Evolutionary conservation across 2,888 invertebrate genomes (phyloP).

Genomic region (Trichacis sp.): DNA sequence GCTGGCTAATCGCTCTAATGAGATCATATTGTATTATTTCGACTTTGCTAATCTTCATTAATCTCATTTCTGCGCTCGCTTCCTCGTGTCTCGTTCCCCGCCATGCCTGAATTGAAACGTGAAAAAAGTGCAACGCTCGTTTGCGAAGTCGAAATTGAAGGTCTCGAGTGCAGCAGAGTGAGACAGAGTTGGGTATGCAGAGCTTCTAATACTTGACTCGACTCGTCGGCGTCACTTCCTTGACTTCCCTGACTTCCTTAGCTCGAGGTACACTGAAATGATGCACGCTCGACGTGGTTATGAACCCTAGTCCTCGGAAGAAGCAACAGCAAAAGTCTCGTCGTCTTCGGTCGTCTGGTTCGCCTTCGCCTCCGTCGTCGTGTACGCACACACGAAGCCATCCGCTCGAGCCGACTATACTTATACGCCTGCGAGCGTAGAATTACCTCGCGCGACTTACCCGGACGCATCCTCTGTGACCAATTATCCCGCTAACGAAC

Average conservation of each 20-base stretch:
- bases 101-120: too few relatives aligned
- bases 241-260: slow-evolving; percentile 2
- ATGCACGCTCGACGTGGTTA: slow-evolving; percentile 15
- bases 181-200: slow-evolving; percentile 2
- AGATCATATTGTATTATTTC: slow-evolving; percentile 68
- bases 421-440: slow-evolving; percentile 58
- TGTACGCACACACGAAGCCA: slow-evolving; percentile 17
- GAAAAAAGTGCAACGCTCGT: slow-evolving; percentile 11
- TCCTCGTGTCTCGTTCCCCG: too few relatives aligned
- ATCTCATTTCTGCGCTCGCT: slow-evolving; percentile 62
- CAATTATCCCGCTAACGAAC: slow-evolving; percentile 68
- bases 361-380: too few relatives aligned
- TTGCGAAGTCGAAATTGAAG: slow-evolving; percentile 28
- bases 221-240: slow-evolving; percentile 25
- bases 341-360: too few relatives aligned
- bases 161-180: slow-evolving; percentile 28
- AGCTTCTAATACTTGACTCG: too few relatives aligned
- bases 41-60: slow-evolving; percentile 67
- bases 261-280: slow-evolving; percentile 19
- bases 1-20: slow-evolving; percentile 66
- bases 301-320: too few relatives aligned
- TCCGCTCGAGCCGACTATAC: slow-evolving; percentile 25
- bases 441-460: slow-evolving; percentile 64
- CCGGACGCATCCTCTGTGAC: slow-evolving; percentile 67
- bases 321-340: too few relatives aligned